Conservation (phyloP, 2,888 invertebrate species). For the Mamestra brassicae region DNA sequence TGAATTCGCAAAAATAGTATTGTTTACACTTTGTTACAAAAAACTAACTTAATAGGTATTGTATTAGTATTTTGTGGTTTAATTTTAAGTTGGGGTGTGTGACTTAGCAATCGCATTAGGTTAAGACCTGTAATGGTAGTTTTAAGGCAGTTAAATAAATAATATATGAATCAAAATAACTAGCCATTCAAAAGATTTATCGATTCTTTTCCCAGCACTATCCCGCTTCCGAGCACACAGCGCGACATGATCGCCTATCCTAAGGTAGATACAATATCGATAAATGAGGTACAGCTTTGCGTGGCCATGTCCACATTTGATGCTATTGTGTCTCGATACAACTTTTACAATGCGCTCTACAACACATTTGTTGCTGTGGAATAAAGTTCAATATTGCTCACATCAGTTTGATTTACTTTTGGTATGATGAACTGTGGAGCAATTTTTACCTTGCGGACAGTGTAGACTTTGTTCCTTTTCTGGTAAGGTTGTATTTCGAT, state of each 20-base stretch:
- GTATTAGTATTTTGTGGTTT: too few species aligned
- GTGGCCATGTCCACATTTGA: slow-evolving; percentile 73
- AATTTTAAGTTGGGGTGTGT: too few species aligned
- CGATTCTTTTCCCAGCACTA: slow-evolving; percentile 43
- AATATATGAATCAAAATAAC: too few species aligned
- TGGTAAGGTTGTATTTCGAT: slow-evolving; percentile 43
- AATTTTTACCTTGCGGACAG: slow-evolving; percentile 29
- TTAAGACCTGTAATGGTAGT: too few species aligned
- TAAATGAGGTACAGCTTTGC: slow-evolving; percentile 80
- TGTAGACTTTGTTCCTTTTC: slow-evolving; percentile 13
- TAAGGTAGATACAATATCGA: slow-evolving; percentile 74
- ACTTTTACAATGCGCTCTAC: slow-evolving; percentile 23
- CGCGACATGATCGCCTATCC: slow-evolving; percentile 65
- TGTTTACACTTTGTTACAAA: too few species aligned
- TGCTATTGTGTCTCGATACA: slow-evolving; percentile 64
- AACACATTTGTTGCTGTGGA: not conserved
- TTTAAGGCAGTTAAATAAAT: too few species aligned
- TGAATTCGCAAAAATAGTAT: too few species aligned
- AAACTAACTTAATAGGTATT: too few species aligned
- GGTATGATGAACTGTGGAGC: slow-evolving; percentile 26
- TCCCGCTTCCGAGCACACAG: slow-evolving; percentile 35
- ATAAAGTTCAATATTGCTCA: slow-evolving; percentile 53
- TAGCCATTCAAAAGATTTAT: slow-evolving; percentile 22
- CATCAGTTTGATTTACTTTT: slow-evolving; percentile 2
- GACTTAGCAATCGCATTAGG: too few species aligned